Evolutionary conservation across 2,888 invertebrate genomes (phyloP), one percentile per base, ranked within the genome.

Genomic region (Drosophila mercatorum): DNA sequence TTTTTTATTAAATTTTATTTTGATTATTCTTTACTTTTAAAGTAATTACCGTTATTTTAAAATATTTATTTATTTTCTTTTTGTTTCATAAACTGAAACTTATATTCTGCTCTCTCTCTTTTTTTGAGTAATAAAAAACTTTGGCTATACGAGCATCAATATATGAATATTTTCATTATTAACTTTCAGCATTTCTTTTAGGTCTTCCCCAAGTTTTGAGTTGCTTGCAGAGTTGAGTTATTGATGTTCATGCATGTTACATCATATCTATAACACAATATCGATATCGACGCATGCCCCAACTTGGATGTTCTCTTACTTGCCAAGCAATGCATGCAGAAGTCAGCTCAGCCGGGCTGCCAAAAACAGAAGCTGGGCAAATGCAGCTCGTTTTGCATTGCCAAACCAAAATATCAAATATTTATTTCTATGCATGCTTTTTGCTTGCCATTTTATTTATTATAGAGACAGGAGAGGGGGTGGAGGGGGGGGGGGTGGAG

Each of bases 401-500:
- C 65, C 61, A 69, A 77, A 62, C 65, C 67, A 65, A 38, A 81
- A 76, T 43, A 78, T 72, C 73, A 81, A 89, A 81, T 89, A 81
- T 83, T 71, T 79, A 79, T 80, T 75, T 71, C 62, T 60, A 67
- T 67, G 79, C 60, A 72, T 64, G 67, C 52, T 63, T 81, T 80
- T 75, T 72, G 69, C 72, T 77, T 78, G 71, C 26, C 60, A 81
- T 79, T 81, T 75, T 75, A 80, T 81, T 76, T 80, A 81, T 81
- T 72, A 68, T 47, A 66, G 67, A 66, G 34, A 55, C 38, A 62
- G 65, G 10, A 26, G 1, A 52, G 7, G 38, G 49, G 43, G 17
- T 22, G 34, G 12, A 10, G 31, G 31, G 14, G 8, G 17, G 28
- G 34, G 12, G 10, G 31, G 31, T 10, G 8, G 38, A 12, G 12